phyloP scores from a whole-genome alignment of 2,888 invertebrate genomes.

The Euzetes globulus region DNA sequence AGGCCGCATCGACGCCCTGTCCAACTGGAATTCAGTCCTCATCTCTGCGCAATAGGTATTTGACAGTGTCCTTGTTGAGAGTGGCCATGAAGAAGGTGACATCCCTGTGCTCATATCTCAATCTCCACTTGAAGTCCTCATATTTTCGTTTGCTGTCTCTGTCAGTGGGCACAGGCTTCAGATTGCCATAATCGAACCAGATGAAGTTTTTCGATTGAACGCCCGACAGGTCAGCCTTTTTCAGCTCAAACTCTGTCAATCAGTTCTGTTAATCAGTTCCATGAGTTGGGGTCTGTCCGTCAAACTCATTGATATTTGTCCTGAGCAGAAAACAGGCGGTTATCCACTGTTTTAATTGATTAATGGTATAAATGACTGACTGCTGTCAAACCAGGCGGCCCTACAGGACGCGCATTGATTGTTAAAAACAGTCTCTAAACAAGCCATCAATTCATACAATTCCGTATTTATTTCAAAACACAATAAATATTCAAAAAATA shows the following conservation, averaged over 20 bases:
- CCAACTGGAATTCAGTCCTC: conserved; percentile 25
- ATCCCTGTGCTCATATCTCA: conserved; percentile 31
- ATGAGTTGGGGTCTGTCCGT: conserved; percentile 17
- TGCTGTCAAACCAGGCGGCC: conserved; percentile 28
- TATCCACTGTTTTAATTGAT: neutral
- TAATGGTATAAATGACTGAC: conserved; percentile 7
- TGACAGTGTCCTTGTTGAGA: neutral
- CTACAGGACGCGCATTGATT: conserved; percentile 32
- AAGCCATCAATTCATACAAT: no score
- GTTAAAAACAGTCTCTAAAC: no score
- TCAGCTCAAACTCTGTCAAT: conserved; percentile 31
- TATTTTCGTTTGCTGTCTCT: conserved; percentile 27
- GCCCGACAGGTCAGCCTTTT: neutral
- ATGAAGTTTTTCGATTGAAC: conserved; percentile 33
- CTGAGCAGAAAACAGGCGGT: no score
- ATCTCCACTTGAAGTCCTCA: neutral
- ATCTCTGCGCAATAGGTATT: conserved; percentile 25
- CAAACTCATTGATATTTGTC: neutral
- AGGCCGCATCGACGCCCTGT: neutral
- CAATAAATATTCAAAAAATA: no score
- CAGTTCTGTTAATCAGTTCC: conserved; percentile 31
- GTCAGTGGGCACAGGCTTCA: conserved; percentile 12
- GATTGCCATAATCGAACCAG: conserved; percentile 32
- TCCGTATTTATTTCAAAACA: no score
- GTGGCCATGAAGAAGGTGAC: conserved; percentile 17